phyloP scores from a whole-genome alignment of 2,797 vertebrate genomes.

The Galaxias olidus region DNA sequence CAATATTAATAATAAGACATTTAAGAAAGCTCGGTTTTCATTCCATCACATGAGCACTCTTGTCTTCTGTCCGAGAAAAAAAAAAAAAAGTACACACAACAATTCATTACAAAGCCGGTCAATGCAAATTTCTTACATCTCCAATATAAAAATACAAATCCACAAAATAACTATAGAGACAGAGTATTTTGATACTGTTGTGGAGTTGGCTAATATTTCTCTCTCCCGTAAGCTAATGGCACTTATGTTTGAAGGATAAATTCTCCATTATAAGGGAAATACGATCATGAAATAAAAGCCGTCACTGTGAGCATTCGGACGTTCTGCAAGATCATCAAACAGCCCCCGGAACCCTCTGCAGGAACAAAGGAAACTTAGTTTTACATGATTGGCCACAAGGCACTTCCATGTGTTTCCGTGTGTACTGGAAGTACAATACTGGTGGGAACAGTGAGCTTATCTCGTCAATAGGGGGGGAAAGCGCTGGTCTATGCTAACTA shows the following conservation, averaged over 20 bases:
- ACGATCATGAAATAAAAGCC: slow-evolving; percentile 40
- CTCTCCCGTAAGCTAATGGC: slow-evolving; percentile 78
- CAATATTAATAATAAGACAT: slow-evolving; percentile 69
- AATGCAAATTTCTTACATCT: slow-evolving; percentile 78
- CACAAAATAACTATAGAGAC: slow-evolving; percentile 82
- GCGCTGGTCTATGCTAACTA: slow-evolving; percentile 61
- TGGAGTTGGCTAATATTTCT: slow-evolving; percentile 70
- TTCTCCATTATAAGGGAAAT: slow-evolving; percentile 65
- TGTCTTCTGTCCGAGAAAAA: slow-evolving; percentile 57
- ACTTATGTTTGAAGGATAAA: slow-evolving; percentile 79
- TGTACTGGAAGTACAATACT: slow-evolving; percentile 51
- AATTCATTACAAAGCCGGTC: slow-evolving; percentile 78
- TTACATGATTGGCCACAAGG: slow-evolving; percentile 42
- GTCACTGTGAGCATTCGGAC: slow-evolving; percentile 37
- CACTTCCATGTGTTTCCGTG: slow-evolving; percentile 49
- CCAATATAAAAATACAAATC: slow-evolving; percentile 88
- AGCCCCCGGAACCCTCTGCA: slow-evolving; percentile 25
- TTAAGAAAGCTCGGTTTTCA: slow-evolving; percentile 68
- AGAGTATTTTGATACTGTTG: slow-evolving; percentile 71
- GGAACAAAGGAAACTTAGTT: slow-evolving; percentile 35
- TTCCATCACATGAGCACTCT: slow-evolving; percentile 53
- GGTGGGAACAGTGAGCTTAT: slow-evolving; percentile 44
- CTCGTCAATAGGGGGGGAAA: slow-evolving; percentile 49
- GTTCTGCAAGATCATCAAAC: slow-evolving; percentile 31
- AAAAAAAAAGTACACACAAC: slow-evolving; percentile 61